Percentiles rank a stretch among this genome's conserved stretches.
These are phyloP conservation scores for Echinops telfairi DNA, from an alignment of 2,113 vertebrate genomes.

Conservation along the genomic window DNA sequence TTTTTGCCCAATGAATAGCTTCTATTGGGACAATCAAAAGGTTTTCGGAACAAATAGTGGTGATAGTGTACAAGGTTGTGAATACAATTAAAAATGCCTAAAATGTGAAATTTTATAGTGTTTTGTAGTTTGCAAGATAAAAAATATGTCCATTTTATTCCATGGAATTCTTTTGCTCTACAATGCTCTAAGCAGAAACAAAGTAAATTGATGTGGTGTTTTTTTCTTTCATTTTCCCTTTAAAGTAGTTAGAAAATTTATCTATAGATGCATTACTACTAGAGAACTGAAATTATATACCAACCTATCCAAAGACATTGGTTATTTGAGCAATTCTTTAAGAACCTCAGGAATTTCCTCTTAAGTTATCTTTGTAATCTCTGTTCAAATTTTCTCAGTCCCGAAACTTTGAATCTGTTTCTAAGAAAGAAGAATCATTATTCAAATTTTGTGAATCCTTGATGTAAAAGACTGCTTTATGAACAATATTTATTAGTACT, in stretches of 20 bases:
- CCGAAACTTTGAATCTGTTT: neutral
- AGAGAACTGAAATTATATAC: neutral
- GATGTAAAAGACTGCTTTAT: neutral
- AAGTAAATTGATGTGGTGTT: neutral
- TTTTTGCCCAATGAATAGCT: neutral
- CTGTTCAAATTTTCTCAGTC: neutral
- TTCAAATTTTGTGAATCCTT: constrained; percentile 2
- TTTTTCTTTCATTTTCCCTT: neutral
- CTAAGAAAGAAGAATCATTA: constrained; percentile 5
- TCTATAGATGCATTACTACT: neutral
- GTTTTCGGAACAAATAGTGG: neutral
- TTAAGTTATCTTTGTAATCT: neutral
- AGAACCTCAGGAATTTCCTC: neutral
- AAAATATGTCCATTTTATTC: neutral
- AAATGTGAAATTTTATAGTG: neutral
- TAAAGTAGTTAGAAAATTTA: neutral
- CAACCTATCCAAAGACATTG: neutral
- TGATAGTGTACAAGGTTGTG: neutral
- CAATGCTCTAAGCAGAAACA: neutral
- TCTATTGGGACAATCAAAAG: neutral
- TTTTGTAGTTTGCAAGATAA: neutral
- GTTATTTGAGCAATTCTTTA: neutral
- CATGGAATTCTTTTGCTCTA: neutral
- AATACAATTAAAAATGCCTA: neutral
- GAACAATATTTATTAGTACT: neutral